phyloP scores from a whole-genome alignment of 2,113 vertebrate genomes.

The Lipophrys pholis region DNA sequence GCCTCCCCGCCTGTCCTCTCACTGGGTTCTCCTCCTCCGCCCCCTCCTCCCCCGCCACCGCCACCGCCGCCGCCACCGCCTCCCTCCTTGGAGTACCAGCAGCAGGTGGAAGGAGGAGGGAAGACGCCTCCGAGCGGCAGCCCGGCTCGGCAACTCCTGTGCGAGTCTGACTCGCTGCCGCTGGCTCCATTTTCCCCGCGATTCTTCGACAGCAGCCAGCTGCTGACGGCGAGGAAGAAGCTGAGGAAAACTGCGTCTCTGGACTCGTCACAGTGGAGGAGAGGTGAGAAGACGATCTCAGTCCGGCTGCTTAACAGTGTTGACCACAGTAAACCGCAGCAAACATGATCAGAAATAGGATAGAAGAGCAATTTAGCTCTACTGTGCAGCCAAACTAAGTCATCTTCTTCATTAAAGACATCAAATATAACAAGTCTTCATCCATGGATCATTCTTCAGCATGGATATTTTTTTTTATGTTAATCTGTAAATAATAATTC shows the following conservation, averaged over 20 bases:
- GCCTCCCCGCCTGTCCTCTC: constrained; percentile 63
- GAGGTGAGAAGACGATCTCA: constrained; percentile 82
- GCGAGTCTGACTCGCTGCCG: constrained; percentile 79
- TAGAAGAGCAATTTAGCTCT: no score
- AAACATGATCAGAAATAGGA: no score
- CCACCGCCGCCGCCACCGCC: constrained; percentile 48
- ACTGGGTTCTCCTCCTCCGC: constrained; percentile 71
- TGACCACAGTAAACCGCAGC: no score
- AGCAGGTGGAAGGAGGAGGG: constrained; percentile 64
- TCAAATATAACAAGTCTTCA: no score
- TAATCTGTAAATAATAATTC: no score
- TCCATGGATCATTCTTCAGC: no score
- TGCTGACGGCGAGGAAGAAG: constrained; percentile 93
- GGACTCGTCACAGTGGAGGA: constrained; percentile 91
- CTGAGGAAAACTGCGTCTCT: constrained; percentile 91
- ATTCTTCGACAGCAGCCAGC: constrained; percentile 95
- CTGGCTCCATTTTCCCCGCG: constrained; percentile 84
- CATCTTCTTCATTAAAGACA: no score
- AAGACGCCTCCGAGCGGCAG: constrained; percentile 33
- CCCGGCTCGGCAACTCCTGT: constrained; percentile 60
- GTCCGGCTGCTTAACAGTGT: no score
- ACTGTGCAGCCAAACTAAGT: no score
- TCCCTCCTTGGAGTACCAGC: constrained; percentile 69
- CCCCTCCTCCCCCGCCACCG: constrained; percentile 56
- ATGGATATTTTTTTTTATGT: no score